Evolutionary conservation across 2,113 vertebrate genomes (phyloP).

Genomic region (Seriola quinqueradiata): DNA sequence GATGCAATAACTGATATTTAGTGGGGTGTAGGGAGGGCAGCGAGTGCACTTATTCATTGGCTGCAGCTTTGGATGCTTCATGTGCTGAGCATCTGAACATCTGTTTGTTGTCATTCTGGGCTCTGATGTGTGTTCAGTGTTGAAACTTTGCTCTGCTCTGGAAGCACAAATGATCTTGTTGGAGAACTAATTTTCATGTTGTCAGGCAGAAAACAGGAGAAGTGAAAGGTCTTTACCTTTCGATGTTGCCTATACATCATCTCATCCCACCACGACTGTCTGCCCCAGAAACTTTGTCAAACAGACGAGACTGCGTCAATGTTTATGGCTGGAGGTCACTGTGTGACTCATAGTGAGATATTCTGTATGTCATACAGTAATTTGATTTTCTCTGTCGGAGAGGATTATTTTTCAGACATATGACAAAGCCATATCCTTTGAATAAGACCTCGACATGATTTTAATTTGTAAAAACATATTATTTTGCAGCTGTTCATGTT

Average conservation of each 20-base stretch:
- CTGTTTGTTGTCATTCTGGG: conserved; percentile 4
- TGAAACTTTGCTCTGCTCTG: neutral
- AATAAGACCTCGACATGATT: conserved; percentile 4
- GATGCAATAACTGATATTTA: neutral
- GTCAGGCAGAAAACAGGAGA: neutral
- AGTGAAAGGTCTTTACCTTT: neutral
- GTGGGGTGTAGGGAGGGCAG: neutral
- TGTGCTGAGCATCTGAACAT: neutral
- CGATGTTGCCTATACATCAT: neutral
- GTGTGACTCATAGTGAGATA: conserved; percentile 11
- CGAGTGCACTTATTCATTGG: neutral
- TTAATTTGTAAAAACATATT: neutral
- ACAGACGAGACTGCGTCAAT: neutral
- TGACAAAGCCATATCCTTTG: too few species aligned
- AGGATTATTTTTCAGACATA: neutral
- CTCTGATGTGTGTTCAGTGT: too few species aligned
- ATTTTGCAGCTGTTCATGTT: conserved; percentile 15
- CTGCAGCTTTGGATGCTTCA: neutral
- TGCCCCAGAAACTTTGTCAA: neutral
- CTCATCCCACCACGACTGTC: conserved; percentile 2
- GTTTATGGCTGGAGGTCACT: neutral
- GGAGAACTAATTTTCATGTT: too few species aligned
- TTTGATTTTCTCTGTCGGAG: neutral
- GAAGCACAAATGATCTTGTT: neutral
- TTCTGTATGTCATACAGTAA: neutral